Conservation (phyloP, 2,113 vertebrate genomes). For the Porphyrio hochstetteri region DNA sequence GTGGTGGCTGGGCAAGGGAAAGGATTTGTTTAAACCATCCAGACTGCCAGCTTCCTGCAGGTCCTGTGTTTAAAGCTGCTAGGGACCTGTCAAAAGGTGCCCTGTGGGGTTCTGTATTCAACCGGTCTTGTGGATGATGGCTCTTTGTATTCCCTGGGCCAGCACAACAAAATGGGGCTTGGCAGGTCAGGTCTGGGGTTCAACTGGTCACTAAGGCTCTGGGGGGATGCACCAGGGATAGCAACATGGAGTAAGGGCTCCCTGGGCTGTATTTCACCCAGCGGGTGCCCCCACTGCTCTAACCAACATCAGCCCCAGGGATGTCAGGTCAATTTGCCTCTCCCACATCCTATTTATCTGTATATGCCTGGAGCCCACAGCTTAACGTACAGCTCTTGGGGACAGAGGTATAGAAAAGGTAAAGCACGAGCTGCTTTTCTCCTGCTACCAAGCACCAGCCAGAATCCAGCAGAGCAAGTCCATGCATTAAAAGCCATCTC, state of each 20-base stretch:
- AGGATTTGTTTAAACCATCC: not conserved
- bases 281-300: not conserved
- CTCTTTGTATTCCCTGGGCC: not conserved
- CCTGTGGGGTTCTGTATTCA: not conserved
- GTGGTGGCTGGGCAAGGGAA: not conserved
- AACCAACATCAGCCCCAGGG: not conserved
- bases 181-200: not conserved
- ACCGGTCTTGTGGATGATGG: not conserved
- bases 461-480: not conserved
- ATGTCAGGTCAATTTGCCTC: not conserved
- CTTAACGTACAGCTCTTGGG: rapidly evolving
- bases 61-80: not conserved
- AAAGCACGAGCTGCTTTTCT: not conserved
- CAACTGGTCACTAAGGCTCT: not conserved
- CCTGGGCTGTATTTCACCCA: not conserved
- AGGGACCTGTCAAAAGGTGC: not conserved
- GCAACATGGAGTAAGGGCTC: rapidly evolving
- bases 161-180: not conserved
- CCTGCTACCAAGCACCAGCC: not conserved
- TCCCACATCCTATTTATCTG: not conserved
- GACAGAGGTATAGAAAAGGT: not conserved
- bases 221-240: not conserved
- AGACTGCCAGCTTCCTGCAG: not conserved
- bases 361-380: not conserved
- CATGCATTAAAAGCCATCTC: not conserved